Evolutionary conservation across 1,140 invertebrate species (phyloP).

Genomic region (Brachionus koreanus): DNA sequence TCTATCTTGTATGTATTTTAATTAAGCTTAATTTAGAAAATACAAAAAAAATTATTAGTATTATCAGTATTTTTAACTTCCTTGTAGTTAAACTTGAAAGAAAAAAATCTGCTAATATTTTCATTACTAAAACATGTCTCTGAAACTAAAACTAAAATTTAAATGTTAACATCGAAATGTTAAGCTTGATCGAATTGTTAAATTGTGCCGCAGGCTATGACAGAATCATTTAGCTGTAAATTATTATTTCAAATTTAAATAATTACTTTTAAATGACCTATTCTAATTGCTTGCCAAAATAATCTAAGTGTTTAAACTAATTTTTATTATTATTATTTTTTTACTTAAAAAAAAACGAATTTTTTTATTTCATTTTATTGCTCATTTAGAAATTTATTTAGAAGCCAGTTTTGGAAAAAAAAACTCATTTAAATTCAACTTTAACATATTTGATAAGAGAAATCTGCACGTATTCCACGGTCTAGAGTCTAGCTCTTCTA

Average conservation of each 20-base stretch:
- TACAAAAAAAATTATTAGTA: background rate
- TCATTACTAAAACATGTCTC: no score
- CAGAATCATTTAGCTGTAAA: background rate
- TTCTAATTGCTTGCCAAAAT: background rate
- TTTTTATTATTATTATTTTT: background rate
- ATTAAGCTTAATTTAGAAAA: background rate
- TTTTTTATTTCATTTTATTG: background rate
- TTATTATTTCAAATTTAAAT: background rate
- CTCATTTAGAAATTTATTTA: background rate
- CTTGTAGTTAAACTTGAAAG: background rate
- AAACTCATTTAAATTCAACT: background rate
- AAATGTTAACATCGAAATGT: background rate
- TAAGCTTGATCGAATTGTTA: background rate
- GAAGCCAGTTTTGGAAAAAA: background rate
- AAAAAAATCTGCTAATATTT: no score
- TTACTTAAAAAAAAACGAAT: background rate
- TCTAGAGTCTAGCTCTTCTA: background rate
- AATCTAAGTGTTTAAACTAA: background rate
- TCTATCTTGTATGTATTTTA: background rate
- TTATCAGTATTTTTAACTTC: background rate
- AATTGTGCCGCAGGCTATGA: background rate
- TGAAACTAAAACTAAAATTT: no score
- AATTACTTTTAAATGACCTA: conserved; percentile 3
- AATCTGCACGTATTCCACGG: background rate
- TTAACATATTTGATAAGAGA: background rate